Evolutionary conservation across 1,140 invertebrate species (phyloP).

Genomic region (Mya arenaria): DNA sequence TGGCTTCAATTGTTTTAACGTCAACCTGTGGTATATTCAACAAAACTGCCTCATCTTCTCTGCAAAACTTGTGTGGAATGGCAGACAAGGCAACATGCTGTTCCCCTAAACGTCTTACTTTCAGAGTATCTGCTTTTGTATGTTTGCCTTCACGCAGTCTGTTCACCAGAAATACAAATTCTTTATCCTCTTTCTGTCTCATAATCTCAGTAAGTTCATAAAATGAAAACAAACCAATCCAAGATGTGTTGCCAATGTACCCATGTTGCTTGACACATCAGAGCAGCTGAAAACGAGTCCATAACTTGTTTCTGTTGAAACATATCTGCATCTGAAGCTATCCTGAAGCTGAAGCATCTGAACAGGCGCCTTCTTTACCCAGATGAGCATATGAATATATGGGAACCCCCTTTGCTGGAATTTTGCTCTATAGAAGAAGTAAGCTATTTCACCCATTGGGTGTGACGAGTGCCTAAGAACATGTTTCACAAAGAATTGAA

Average conservation of each 20-base stretch:
- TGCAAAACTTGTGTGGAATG: neutral
- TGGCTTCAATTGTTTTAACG: neutral
- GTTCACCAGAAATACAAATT: constrained; percentile 59
- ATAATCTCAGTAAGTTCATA: constrained; percentile 64
- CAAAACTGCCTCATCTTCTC: neutral
- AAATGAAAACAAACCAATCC: constrained; percentile 60
- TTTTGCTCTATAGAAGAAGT: constrained; percentile 76
- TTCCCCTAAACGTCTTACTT: neutral
- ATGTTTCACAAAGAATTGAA: constrained; percentile 52
- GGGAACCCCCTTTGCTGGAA: constrained; percentile 81
- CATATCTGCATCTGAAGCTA: constrained; percentile 58
- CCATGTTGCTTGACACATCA: neutral
- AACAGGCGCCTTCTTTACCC: constrained; percentile 77
- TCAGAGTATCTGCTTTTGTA: constrained; percentile 29
- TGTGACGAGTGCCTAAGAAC: constrained; percentile 14
- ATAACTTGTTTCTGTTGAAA: constrained; percentile 58
- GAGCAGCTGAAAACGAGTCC: constrained; percentile 37
- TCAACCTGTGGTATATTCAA: neutral
- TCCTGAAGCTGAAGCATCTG: constrained; percentile 47
- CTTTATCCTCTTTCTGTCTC: constrained; percentile 60
- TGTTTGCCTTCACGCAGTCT: constrained; percentile 52
- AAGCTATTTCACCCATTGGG: constrained; percentile 57
- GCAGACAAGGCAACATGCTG: neutral
- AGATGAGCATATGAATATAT: constrained; percentile 80
- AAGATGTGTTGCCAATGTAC: constrained; percentile 57